Evolutionary conservation across 2,888 invertebrate genomes (phyloP).

Genomic region (Phlogophora meticulosa): DNA sequence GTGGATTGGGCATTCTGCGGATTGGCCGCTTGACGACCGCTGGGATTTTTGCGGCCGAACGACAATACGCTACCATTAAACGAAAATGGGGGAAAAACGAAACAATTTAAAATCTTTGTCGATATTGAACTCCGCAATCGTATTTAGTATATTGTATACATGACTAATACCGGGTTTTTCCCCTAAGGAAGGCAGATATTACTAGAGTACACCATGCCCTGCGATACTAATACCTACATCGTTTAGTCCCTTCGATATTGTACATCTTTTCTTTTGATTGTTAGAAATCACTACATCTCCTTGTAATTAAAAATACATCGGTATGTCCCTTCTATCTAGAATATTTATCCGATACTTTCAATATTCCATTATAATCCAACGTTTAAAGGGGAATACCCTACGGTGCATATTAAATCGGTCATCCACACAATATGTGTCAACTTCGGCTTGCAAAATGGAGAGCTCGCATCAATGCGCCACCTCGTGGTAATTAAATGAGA

Average conservation of each 20-base stretch:
- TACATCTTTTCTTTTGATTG: too few species aligned
- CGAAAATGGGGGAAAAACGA: background rate
- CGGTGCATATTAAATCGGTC: constrained; percentile 16
- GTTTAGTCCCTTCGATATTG: too few species aligned
- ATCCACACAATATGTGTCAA: constrained; percentile 28
- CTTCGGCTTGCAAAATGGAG: constrained; percentile 25
- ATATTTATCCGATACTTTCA: background rate
- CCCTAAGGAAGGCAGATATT: too few species aligned
- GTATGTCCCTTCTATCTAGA: background rate
- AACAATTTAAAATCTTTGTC: constrained; percentile 24
- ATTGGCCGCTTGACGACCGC: constrained; percentile 29
- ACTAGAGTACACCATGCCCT: too few species aligned
- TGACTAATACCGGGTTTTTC: background rate
- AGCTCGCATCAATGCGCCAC: constrained; percentile 9
- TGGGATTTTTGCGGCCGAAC: constrained; percentile 18
- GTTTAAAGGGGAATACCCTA: constrained; percentile 1
- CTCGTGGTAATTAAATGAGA: constrained; percentile 43
- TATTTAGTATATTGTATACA: background rate
- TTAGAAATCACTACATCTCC: too few species aligned
- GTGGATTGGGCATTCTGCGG: constrained; percentile 35
- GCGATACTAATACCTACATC: too few species aligned
- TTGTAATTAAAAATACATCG: too few species aligned
- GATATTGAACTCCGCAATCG: background rate
- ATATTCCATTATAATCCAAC: background rate
- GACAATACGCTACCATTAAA: background rate